Evolutionary conservation across 1,140 invertebrate genomes (phyloP), one percentile per base, ranked within the genome.

Genomic region (Leptonema lineaticorne): DNA sequence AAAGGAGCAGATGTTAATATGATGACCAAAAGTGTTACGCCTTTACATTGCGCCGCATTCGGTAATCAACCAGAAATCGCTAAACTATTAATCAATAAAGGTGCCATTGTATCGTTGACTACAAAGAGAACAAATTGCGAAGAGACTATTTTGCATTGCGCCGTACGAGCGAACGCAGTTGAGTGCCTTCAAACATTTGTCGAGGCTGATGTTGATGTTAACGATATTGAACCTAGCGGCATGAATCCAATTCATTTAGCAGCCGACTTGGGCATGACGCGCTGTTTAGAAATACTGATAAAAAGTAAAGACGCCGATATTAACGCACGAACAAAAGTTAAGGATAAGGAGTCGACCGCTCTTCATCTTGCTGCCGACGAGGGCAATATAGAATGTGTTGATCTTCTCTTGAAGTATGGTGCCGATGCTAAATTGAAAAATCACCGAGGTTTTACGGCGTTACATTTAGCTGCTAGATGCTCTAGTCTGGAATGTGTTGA

Each of bases 301-400:
- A 85, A 87, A 67, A 86, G 86, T 2, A 85, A 86, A 22, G 86
- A 84, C 20, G 82, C 85, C 0, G 85, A 88, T 75, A 76, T 86
- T 27, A 81, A 84, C 69, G 83, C 86, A 28, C 76, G 83, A 76
- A 81, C 93, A 70, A 86, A 82, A 67, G 87, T 88, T 2, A 81
- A 87, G 5, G 87, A 88, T 65, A 85, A 87, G 74, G 86, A 88
- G 73, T 89, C 89, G 41, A 92, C 90, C 0, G 86, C 92, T 0
- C 75, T 94, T 16, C 92, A 94, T 79, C 79, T 93, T 69, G 91
- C 92, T 0, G 91, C 92, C 1, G 90, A 92, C 70, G 89, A 90
- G 56, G 90, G 90, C 28, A 90, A 90, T 72, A 83, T 83, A 7
- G 88, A 91, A 27, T 91, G 91, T 70, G 85, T 92, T 0, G 84